These are phyloP conservation scores for Myotis daubentonii DNA, from an alignment of 2,797 vertebrate species.

Conservation along the genomic window DNA sequence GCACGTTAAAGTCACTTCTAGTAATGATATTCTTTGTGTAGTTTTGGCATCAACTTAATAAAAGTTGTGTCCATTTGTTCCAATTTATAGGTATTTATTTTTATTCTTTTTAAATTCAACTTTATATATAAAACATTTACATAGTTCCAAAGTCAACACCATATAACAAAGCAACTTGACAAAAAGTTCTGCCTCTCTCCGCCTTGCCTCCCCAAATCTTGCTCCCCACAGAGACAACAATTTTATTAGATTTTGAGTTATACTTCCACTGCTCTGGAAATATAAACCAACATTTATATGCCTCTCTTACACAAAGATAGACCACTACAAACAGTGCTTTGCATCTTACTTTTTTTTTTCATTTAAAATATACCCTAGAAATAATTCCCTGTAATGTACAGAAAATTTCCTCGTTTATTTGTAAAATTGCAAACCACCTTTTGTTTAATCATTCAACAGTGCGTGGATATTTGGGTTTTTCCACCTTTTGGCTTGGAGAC, in stretches of 20 bases:
- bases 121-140: background rate
- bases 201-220: background rate
- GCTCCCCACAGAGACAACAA: background rate
- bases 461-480: background rate
- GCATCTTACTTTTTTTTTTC: background rate
- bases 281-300: background rate
- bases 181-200: background rate
- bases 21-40: background rate
- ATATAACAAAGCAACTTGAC: background rate
- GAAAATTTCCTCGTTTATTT: background rate
- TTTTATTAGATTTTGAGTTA: background rate
- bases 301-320: background rate
- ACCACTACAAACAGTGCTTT: background rate
- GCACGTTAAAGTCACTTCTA: background rate
- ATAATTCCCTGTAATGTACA: background rate
- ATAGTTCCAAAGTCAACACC: constrained; percentile 17
- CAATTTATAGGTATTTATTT: background rate
- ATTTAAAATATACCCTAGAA: constrained; percentile 8
- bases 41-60: background rate
- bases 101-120: constrained; percentile 10
- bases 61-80: background rate
- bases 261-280: background rate
- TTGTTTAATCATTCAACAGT: background rate
- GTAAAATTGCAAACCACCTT: background rate
- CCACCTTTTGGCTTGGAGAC: background rate